Percentiles rank a stretch among this genome's conserved stretches.
These are phyloP conservation scores for Coelinius sp. DNA, from an alignment of 2,888 invertebrate genomes.

Conservation along the genomic window DNA sequence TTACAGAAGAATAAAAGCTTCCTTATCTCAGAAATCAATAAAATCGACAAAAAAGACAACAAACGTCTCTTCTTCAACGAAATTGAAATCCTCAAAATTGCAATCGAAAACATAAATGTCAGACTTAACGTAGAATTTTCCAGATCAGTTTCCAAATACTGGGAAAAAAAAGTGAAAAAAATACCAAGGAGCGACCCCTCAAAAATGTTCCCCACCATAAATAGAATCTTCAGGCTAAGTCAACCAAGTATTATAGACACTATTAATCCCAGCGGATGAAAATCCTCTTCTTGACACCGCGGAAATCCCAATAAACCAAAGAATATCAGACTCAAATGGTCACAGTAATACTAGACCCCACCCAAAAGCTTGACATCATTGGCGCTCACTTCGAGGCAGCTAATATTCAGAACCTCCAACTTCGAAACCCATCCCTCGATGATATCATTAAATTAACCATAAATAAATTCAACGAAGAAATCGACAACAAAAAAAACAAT, in stretches of 20 bases:
- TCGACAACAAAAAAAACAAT: background rate
- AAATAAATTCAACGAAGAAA: background rate
- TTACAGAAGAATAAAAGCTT: background rate
- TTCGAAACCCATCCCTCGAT: background rate
- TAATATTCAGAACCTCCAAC: background rate
- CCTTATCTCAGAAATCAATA: background rate
- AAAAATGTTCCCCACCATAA: conserved; percentile 30
- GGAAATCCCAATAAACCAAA: background rate
- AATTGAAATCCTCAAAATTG: background rate
- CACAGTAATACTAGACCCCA: background rate
- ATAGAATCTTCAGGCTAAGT: conserved; percentile 28
- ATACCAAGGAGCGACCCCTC: conserved; percentile 12
- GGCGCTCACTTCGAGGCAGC: background rate
- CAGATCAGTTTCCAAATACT: conserved; percentile 19
- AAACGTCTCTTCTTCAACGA: background rate
- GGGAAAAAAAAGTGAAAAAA: conserved; percentile 30
- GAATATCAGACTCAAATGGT: background rate
- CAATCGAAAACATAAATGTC: background rate
- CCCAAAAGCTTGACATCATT: background rate
- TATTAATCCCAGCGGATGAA: background rate
- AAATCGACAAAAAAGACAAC: background rate
- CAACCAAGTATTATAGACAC: background rate
- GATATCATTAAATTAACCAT: background rate
- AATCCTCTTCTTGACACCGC: background rate
- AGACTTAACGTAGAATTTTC: conserved; percentile 22